Evolutionary conservation across 2,113 vertebrate genomes (phyloP), one percentile per base, ranked within the genome.

Genomic region (Eolophus roseicapilla): DNA sequence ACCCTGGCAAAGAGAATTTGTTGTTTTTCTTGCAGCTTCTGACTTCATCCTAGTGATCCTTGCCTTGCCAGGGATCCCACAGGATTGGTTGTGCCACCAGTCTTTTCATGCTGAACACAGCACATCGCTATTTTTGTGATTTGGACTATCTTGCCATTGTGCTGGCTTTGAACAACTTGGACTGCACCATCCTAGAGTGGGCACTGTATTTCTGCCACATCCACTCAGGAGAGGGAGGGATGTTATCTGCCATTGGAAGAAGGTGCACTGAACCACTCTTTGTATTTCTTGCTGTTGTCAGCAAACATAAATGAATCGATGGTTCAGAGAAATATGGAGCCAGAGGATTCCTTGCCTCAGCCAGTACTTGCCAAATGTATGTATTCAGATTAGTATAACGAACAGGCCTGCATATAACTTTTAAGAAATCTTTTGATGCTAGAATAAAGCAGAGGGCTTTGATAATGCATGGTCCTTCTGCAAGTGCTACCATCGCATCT

Each of bases 171-270:
- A 31, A 5, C 52, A 82, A 3, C 57, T 17, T 7, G 74, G 43
- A 1, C 39, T 37, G 15, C 55, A 10, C n/a, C 77, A 13, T 50
- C 37, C 25, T 21, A 13, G 33, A 17, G 68, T 4, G 8, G 74
- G 57, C 57, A 9, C 8, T 3, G n/a, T 31, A 4, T 17, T 63
- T 41, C 77, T 87, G 50, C 28, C 46, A 2, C 35, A 4, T 44
- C 71, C 3, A 11, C 15, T 4, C 0, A 6, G 44, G 6, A 28
- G 19, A 52, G 37, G 44, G 20, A 55, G 15, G 25, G 50, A 41
- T 0, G 6, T 13, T 37, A 0, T 8, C 7, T n/a, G 5, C 24
- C 11, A 1, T 1, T 2, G 2, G 6, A 50, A 41, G n/a, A 27
- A 33, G 46, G 15, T 3, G 33, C 41, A 3, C 46, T 2, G 52